A percentile compares a stretch with the other conserved stretches of the same genome.
Evolutionary conservation across 1,140 invertebrate genomes (phyloP).

Genomic region (Amyelois transitella): DNA sequence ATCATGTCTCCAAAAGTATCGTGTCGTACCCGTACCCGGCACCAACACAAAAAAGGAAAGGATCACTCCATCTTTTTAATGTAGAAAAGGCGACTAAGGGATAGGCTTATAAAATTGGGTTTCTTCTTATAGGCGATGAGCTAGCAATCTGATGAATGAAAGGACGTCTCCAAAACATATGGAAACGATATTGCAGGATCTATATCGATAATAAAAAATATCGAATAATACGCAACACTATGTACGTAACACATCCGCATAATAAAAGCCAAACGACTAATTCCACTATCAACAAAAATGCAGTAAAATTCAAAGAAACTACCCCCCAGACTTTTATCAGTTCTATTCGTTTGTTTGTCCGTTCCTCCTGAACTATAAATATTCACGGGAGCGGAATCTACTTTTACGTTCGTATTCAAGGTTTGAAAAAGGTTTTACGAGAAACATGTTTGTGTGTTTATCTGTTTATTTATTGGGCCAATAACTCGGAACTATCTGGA

Average conservation of each 20-base stretch:
- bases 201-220: no score
- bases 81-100: no score
- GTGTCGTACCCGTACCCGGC: no score
- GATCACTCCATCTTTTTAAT: no score
- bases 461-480: conserved; percentile 28
- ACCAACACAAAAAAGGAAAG: no score
- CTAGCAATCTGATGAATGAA: no score
- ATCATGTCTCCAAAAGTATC: no score
- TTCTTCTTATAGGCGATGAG: no score
- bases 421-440: conserved; percentile 24
- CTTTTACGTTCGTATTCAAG: conserved; percentile 8
- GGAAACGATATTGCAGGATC: no score
- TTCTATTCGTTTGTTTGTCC: conserved; percentile 6
- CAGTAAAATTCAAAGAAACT: not conserved
- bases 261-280: not conserved
- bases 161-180: no score
- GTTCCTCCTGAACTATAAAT: conserved; percentile 8
- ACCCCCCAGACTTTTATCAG: not conserved
- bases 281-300: not conserved
- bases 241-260: not conserved
- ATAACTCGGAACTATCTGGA: conserved; percentile 19
- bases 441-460: conserved; percentile 20
- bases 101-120: no score
- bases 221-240: not conserved
- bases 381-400: conserved; percentile 12